Evolutionary conservation across 2,888 invertebrate genomes (phyloP).

Genomic region (Gastrophysa polygoni): DNA sequence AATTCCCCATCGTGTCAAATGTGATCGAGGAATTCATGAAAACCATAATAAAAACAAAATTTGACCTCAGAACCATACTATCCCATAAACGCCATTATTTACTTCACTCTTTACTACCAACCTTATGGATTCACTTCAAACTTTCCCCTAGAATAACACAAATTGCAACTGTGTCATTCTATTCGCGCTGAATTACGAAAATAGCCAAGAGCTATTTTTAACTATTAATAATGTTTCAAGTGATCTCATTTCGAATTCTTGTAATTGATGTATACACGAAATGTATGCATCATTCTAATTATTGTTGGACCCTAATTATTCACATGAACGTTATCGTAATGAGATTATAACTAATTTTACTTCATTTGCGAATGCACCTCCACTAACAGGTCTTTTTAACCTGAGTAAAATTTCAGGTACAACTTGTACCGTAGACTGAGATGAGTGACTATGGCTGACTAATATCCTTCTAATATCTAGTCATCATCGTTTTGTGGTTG

Average conservation of each 20-base stretch:
- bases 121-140: slow-evolving; percentile 18
- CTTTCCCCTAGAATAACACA: slow-evolving; percentile 12
- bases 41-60: slow-evolving; percentile 45
- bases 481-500: no score
- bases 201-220: slow-evolving; percentile 20
- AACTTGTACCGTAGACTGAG: no score
- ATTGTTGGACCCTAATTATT: no score
- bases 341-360: no score
- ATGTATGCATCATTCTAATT: background rate
- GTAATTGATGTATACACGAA: slow-evolving; percentile 12
- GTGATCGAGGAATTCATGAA: slow-evolving; percentile 35
- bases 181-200: slow-evolving; percentile 27
- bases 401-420: no score
- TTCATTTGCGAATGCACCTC: no score
- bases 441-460: no score
- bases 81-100: slow-evolving; percentile 46
- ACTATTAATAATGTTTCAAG: slow-evolving; percentile 19
- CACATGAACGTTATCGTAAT: no score
- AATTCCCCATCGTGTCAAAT: slow-evolving; percentile 39
- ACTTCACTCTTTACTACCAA: slow-evolving; percentile 31
- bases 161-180: slow-evolving; percentile 17
- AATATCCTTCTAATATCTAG: no score
- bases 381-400: no score
- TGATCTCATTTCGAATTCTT: slow-evolving; percentile 28
- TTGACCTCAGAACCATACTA: slow-evolving; percentile 38